Evolutionary conservation across 2,888 invertebrate genomes (phyloP).

Genomic region (Drosophila nr. perissopoda): DNA sequence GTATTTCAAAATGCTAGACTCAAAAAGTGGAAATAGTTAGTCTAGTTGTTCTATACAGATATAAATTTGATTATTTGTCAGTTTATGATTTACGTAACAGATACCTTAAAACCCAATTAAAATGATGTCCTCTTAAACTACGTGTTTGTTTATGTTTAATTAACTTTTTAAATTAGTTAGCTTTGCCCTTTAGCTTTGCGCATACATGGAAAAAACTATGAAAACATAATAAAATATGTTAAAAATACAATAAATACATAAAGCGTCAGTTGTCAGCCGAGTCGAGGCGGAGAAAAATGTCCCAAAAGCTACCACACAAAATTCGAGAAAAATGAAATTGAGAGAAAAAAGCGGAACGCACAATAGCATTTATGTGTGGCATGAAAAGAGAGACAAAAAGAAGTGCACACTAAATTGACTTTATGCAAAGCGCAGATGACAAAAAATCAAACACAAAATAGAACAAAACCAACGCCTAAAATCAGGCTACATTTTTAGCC

Average conservation of each 20-base stretch:
- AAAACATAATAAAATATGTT: constrained; percentile 23
- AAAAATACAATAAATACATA: constrained; percentile 36
- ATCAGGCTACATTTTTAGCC: constrained; percentile 51
- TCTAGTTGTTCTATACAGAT: neutral
- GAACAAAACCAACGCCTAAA: constrained; percentile 52
- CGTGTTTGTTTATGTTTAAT: constrained; percentile 52
- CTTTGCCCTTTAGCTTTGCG: constrained; percentile 11
- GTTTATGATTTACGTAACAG: neutral
- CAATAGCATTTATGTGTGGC: constrained; percentile 32
- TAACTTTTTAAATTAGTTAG: constrained; percentile 46
- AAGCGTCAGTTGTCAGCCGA: constrained; percentile 10
- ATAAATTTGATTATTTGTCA: neutral
- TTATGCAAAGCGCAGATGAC: constrained; percentile 35
- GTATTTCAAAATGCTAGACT: neutral
- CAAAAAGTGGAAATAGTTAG: neutral
- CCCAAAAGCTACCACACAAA: neutral
- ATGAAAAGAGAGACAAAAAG: constrained; percentile 33
- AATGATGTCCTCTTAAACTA: neutral
- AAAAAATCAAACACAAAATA: constrained; percentile 6
- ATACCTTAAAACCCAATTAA: neutral
- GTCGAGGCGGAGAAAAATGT: neutral
- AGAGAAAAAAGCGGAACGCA: constrained; percentile 5
- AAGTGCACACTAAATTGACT: constrained; percentile 51
- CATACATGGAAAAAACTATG: neutral
- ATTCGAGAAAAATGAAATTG: constrained; percentile 7